Percentiles rank a stretch among this genome's conserved stretches.
Conservation (phyloP, 2,888 invertebrate genomes). For the Rhamphomyia laevipes region DNA sequence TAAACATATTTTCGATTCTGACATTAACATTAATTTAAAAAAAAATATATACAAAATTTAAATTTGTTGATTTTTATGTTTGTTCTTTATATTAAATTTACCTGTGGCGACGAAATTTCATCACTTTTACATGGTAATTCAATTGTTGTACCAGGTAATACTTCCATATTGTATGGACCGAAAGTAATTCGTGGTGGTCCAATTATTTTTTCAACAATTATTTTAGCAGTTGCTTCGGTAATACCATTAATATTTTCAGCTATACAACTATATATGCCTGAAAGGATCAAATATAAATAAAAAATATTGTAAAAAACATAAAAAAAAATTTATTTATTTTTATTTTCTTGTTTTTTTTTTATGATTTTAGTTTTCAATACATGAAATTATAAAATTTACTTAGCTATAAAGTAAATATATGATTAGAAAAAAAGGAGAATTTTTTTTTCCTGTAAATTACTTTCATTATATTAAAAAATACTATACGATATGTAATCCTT, state of each 20-base stretch:
- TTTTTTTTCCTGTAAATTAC: too few species aligned
- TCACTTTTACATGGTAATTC: slow-evolving; percentile 75
- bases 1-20: too few species aligned
- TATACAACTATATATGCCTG: slow-evolving; percentile 34
- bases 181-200: slow-evolving; percentile 52
- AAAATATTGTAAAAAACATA: too few species aligned
- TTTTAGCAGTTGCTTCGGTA: slow-evolving; percentile 54
- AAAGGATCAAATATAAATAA: too few species aligned
- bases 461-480: too few species aligned
- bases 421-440: too few species aligned
- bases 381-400: too few species aligned
- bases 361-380: too few species aligned
- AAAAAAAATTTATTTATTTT: too few species aligned
- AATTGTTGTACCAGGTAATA: slow-evolving; percentile 58
- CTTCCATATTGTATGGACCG: slow-evolving; percentile 65
- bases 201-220: slow-evolving; percentile 44
- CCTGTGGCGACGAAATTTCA: slow-evolving; percentile 60
- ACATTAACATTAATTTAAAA: neutral
- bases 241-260: slow-evolving; percentile 66
- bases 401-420: too few species aligned
- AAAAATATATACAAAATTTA: neutral
- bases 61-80: neutral
- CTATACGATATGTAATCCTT: too few species aligned
- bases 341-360: too few species aligned
- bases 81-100: slow-evolving; percentile 14